Conservation (phyloP, 2,888 invertebrate genomes). For the Maniola hyperantus region DNA sequence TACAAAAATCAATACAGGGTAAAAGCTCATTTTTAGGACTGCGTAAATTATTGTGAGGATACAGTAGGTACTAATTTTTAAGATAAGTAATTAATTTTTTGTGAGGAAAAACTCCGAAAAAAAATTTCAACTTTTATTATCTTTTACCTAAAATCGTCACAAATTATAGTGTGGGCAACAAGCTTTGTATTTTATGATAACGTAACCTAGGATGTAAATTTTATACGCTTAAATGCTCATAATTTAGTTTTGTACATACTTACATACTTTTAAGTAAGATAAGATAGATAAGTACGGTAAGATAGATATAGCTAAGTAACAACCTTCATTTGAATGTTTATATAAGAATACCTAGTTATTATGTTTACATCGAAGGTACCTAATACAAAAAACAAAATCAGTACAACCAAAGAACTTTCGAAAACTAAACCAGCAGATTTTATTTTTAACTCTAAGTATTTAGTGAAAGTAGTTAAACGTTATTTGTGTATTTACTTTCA, state of each 20-base stretch:
- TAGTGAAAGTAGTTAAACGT: constrained; percentile 23
- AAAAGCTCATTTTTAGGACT: constrained; percentile 17
- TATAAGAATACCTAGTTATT: constrained; percentile 12
- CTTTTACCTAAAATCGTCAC: constrained; percentile 1
- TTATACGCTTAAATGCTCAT: constrained; percentile 5
- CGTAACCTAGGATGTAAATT: not conserved
- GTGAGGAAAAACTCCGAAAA: not conserved
- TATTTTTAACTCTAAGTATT: constrained; percentile 15
- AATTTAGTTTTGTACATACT: not conserved
- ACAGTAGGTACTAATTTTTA: not conserved
- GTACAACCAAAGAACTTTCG: constrained; percentile 55
- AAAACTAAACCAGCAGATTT: constrained; percentile 26
- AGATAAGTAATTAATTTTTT: not conserved
- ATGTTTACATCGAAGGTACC: constrained; percentile 20
- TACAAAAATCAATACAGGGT: constrained; percentile 22
- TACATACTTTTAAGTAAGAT: not conserved
- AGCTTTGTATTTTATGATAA: too few relatives aligned
- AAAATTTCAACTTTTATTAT: not conserved
- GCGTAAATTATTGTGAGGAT: not conserved
- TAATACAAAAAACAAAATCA: constrained; percentile 31
- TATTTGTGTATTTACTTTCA: constrained; percentile 1
- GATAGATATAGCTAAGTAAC: too few relatives aligned
- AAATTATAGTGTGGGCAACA: not conserved
- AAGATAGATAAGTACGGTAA: too few relatives aligned
- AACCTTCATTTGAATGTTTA: not conserved